phyloP scores from a whole-genome alignment of 2,797 vertebrate genomes.

The Molossus molossus region DNA sequence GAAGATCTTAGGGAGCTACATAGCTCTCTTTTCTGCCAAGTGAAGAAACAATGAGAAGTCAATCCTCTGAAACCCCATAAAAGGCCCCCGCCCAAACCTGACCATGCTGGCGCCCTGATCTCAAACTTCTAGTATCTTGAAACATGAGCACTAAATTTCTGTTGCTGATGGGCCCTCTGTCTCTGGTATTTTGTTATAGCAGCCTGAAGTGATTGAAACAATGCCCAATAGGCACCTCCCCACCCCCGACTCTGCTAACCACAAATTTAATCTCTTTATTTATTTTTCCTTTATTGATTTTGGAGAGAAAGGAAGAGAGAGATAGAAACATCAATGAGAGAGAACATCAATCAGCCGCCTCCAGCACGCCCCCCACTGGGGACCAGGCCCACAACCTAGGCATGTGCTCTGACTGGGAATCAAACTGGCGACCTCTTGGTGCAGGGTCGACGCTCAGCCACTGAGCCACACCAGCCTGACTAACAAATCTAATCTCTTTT shows the following conservation, averaged over 20 bases:
- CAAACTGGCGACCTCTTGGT: too few relatives aligned
- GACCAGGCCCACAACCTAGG: too few relatives aligned
- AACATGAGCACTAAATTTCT: background rate
- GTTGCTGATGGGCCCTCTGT: background rate
- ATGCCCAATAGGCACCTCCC: background rate
- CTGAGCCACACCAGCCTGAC: too few relatives aligned
- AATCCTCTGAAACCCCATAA: background rate
- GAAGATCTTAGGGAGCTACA: background rate
- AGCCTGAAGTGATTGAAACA: background rate
- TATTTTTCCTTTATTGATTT: too few relatives aligned
- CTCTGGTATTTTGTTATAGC: background rate
- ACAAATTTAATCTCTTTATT: background rate
- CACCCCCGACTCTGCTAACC: background rate
- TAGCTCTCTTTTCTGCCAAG: background rate
- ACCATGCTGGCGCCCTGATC: background rate
- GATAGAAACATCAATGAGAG: too few relatives aligned
- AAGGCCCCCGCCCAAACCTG: background rate
- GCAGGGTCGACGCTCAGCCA: too few relatives aligned
- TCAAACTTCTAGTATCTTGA: background rate
- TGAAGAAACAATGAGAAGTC: background rate
- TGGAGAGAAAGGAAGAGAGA: too few relatives aligned
- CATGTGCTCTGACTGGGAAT: too few relatives aligned
- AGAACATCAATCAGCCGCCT: too few relatives aligned
- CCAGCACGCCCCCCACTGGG: too few relatives aligned
- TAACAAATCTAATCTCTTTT: background rate